Evolutionary conservation across 2,888 invertebrate species (phyloP), one percentile per base, ranked within the genome.

Genomic region (Dioctria linearis): DNA sequence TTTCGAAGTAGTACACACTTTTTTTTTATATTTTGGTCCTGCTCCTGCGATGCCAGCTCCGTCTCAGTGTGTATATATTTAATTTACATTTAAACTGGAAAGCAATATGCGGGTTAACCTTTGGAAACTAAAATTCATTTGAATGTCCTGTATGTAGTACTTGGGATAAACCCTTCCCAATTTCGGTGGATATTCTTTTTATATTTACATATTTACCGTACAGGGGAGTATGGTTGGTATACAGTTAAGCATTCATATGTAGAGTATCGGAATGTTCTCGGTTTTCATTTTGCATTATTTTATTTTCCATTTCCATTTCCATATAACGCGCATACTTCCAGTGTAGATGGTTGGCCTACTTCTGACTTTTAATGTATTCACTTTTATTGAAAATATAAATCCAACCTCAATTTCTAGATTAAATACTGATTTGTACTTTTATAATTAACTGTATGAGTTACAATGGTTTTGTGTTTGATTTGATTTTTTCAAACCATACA

Each of bases 81-180:
- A 76, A 76, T 76, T 76, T 76, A 63, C 76, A 76, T 76, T 76
- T 76, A 76, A 76, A 76, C 61, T 76, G 57, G 76, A 76, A 63
- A 76, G 63, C 76, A 76, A 76, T 76, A 63, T 76, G 43, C 39
- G 76, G 76, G 63, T 63, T 63, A 76, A 76, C 76, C 63, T 76
- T 76, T 76, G n/a, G 49, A 76, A 76, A 76, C 76, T 76, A 76
- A 76, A 76, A 76, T 63, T 63, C 76, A 76, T 73, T 73, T 73
- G 73, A 73, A 73, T 73, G 73, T 73, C 73, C 73, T 73, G 57
- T 25, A 25, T 25, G 25, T 59, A 73, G 13, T 54, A n/a, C 71
- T 71, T 25, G 11, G 54, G 71, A 61, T 61, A 61, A 61, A 40
- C 61, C 40, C 9, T 40, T 25, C 42, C 54, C 51, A 54, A 39